Percentiles rank a stretch among this genome's conserved stretches.
These are phyloP conservation scores for Bembecia ichneumoniformis DNA, from an alignment of 2,888 invertebrate genomes.

Conservation along the genomic window DNA sequence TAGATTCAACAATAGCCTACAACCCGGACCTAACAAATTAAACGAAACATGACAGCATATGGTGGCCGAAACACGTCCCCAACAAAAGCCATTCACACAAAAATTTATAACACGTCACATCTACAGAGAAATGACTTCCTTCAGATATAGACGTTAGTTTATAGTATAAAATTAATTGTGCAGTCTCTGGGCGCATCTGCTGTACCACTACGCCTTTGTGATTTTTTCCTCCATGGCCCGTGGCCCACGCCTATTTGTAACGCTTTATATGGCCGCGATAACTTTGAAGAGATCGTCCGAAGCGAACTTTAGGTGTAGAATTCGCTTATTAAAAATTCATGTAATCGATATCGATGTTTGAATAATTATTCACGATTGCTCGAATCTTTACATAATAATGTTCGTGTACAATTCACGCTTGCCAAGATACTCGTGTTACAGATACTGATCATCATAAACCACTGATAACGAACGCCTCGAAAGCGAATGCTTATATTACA, in stretches of 20 bases:
- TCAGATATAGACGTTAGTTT: constrained; percentile 60
- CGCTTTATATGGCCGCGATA: not conserved
- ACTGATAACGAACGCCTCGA: constrained; percentile 50
- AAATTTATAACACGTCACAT: constrained; percentile 70
- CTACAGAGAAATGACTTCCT: constrained; percentile 66
- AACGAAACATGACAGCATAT: constrained; percentile 21
- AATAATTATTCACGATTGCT: constrained; percentile 42
- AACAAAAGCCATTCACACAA: constrained; percentile 47
- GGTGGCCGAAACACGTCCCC: constrained; percentile 24
- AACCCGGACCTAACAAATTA: not conserved
- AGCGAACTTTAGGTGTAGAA: constrained; percentile 21
- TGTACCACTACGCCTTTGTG: constrained; percentile 46
- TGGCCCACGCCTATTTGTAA: constrained; percentile 1
- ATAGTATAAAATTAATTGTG: constrained; percentile 65
- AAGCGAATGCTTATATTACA: constrained; percentile 60
- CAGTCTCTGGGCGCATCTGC: constrained; percentile 55
- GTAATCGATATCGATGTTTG: constrained; percentile 46
- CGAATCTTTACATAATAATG: constrained; percentile 29
- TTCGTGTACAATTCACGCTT: constrained; percentile 21
- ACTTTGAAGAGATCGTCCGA: not conserved
- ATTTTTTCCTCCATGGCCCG: not conserved
- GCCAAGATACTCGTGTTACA: constrained; percentile 24
- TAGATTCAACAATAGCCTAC: not conserved
- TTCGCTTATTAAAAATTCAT: constrained; percentile 49
- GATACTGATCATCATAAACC: constrained; percentile 39